These are phyloP conservation scores for Phylloscopus trochilus DNA, from an alignment of 2,113 vertebrate species.

Conservation along the genomic window DNA sequence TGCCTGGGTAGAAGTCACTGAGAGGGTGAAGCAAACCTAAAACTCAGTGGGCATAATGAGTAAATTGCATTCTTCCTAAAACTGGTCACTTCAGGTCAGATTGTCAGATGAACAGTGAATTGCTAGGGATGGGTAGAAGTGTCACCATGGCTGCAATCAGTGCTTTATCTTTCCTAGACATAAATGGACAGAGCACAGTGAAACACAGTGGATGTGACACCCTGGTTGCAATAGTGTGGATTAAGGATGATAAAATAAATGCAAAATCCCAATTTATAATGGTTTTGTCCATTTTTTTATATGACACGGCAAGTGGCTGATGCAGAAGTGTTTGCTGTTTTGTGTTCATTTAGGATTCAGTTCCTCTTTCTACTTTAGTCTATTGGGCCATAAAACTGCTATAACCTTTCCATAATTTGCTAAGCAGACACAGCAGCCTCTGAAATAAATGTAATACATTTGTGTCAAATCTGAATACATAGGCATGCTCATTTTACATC, in stretches of 20 bases:
- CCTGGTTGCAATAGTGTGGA: neutral
- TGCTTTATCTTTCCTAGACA: neutral
- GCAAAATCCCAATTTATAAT: neutral
- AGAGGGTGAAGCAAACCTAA: neutral
- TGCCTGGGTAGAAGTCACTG: neutral
- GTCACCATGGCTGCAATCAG: rapidly evolving
- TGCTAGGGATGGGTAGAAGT: neutral
- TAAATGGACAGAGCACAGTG: neutral
- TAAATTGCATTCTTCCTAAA: neutral
- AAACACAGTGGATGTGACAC: neutral
- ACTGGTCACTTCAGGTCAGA: neutral
- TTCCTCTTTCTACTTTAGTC: neutral
- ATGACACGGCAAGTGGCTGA: neutral
- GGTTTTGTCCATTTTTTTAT: neutral
- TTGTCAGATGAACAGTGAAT: neutral
- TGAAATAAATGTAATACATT: neutral
- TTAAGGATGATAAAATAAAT: neutral
- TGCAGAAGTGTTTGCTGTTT: neutral
- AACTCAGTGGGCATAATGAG: neutral
- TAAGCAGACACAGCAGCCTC: neutral
- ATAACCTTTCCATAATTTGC: neutral
- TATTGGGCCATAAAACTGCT: neutral
- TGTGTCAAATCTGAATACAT: neutral
- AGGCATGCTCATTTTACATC: neutral
- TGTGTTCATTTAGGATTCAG: neutral